Base-by-base conservation (phyloP, 2,797 vertebrate genomes). In the Pipistrellus pygmaeus region DNA sequence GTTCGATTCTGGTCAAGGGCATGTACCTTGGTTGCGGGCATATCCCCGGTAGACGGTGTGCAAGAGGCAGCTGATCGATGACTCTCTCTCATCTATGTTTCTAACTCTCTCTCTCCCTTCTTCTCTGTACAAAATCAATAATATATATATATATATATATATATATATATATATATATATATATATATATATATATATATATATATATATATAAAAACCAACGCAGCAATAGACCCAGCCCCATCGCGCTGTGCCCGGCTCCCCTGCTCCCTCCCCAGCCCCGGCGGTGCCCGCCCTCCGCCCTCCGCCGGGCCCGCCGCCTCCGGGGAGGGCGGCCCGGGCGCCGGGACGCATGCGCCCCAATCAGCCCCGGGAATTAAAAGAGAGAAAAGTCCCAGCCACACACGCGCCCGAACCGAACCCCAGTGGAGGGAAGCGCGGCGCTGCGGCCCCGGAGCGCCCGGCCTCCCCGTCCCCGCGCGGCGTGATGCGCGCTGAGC, bases 311-410 rank as follows among this genome's bases (percentile, higher is more conserved):
- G 95, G 81, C 89, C 92, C 0, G 73, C 73, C 76, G 75, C 75
- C 77, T 85, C 95, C 89, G 91, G 82, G 95, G 97, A 95, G 97
- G 97, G 96, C 96, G 88, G 96, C 94, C 95, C 86, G 68, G 83
- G 95, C 93, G 53, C 66, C 66, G 88, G 68, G 84, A 94, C 97
- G 97, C 97, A 97, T 97, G 97, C 97, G 97, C 93, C 68, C 84
- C 81, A 5, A 5, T 6, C 38, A 6, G 91, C 91, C 20, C 95
- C 89, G 95, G 88, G 96, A 96, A 91, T 97, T 97, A 91, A 78
- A 96, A 88, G 90, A 88, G 27, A 11, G 15, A 53, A n/a, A 55
- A 91, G 51, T 48, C 73, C 75, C 57, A 9, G 13, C 76, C 4
- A 77, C 77, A 93, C 91, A 15, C 85, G 53, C 73, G 83, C 57